phyloP scores from a whole-genome alignment of 2,113 vertebrate species.

The Xenopus laevis region DNA sequence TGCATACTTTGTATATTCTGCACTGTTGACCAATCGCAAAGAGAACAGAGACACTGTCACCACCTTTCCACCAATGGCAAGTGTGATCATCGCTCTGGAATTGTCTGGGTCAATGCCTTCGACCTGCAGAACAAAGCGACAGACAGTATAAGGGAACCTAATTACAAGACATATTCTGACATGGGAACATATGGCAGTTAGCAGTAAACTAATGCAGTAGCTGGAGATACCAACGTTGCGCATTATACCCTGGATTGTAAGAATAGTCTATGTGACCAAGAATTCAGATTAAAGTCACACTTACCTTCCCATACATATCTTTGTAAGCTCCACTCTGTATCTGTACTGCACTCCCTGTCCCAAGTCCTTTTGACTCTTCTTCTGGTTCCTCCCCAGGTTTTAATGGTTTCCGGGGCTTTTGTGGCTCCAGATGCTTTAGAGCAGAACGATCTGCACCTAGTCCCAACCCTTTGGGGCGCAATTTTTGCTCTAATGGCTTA shows the following conservation, averaged over 20 bases:
- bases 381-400: conserved; percentile 70
- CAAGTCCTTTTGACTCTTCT: conserved; percentile 68
- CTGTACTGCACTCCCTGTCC: conserved; percentile 68
- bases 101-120: conserved; percentile 86
- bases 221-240: too few relatives aligned
- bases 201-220: background rate
- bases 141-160: background rate
- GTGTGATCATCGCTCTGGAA: conserved; percentile 75
- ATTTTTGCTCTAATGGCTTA: conserved; percentile 72
- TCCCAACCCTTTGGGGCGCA: conserved; percentile 82
- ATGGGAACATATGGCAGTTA: too few relatives aligned
- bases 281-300: background rate
- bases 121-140: conserved; percentile 61
- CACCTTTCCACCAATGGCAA: conserved; percentile 68
- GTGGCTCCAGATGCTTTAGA: conserved; percentile 64
- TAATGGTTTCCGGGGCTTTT: conserved; percentile 47
- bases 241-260: too few relatives aligned
- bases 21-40: conserved; percentile 65
- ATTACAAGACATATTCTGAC: background rate
- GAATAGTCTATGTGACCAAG: too few relatives aligned
- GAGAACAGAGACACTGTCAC: conserved; percentile 78
- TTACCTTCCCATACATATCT: conserved; percentile 82
- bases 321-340: conserved; percentile 75
- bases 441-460: conserved; percentile 78
- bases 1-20: conserved; percentile 75